Evolutionary conservation across 2,888 invertebrate genomes (phyloP), one percentile per base, ranked within the genome.

Genomic region (Hoplodrina ambigua): DNA sequence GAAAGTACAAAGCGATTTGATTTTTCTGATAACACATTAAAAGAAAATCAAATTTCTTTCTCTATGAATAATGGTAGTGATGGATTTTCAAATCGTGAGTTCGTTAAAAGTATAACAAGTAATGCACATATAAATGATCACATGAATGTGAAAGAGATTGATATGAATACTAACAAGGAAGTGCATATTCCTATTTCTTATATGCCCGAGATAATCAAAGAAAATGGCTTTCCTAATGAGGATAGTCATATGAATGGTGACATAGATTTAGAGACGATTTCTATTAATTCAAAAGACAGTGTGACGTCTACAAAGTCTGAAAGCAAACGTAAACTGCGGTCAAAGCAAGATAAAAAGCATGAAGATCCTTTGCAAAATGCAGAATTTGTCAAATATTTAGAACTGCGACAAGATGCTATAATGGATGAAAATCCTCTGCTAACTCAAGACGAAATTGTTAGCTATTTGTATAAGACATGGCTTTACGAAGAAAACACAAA

Each of bases 391-490:
- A 91, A 96, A 79, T 96, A 96, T 86, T 86, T 95, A 41, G 94
- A 96, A 77, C 78, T 94, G 33, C 93, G 92, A 80, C 94, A 94
- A 82, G 96, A 96, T 79, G 85, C 89, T 30, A 84, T 96, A 15
- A 91, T 94, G 61, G 95, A 96, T 58, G 93, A 96, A 76, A 92
- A 96, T 85, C 96, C 96, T 1, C 91, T 96, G 55, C 87, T 96
- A 11, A 90, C 91, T 0, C 90, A 92, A 54, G 89, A 92, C 0
- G 96, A 96, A 81, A 91, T 96, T 10, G 88, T 91, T 49, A 86
- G 85, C 11, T 96, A 96, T 86, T 88, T 96, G 54, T 92, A 93
- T 54, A 95, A 96, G 82, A 94, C 94, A 7, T 96, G 96, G 96
- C 80, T 91, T 37, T 94, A 94, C 44, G 91, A 93, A 79, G 92